Evolutionary conservation across 2,113 vertebrate species (phyloP), one percentile per base, ranked within the genome.

Genomic region (Calcarius ornatus): DNA sequence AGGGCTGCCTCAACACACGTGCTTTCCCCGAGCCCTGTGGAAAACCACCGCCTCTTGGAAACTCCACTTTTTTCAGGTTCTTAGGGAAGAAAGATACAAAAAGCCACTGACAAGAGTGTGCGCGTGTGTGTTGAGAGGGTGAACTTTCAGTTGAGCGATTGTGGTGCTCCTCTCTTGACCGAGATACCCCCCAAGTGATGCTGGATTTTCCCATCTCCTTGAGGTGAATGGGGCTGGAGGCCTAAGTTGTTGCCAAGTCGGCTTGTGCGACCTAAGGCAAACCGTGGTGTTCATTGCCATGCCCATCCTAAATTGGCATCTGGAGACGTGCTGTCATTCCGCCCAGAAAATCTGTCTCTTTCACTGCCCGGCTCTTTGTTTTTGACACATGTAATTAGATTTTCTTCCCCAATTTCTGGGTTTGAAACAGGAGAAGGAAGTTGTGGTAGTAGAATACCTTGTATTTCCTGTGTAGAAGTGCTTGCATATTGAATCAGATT

Each of bases 271-370:
- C 10, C 28, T 15, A 1, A 38, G 8, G 19, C 25, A 42, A 42
- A 19, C 20, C 30, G 11, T 2, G 30, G 10, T 14, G 38, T 13
- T 42, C 3, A 0, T 7, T 35, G 35, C 30, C 28, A 0, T 21
- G 20, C 9, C 8, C 15, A 15, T 77, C 50, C 37, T 33, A 23
- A 70, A 15, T 0, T n/a, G 59, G 11, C 25, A 5, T n/a, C 25
- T 48, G 28, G 22, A 21, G 12, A 24, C 12, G 17, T 31, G 50
- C 28, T 59, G 30, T 40, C 27, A 4, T 15, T 21, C 38, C 11
- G 6, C 12, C 9, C 20, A 6, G 30, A 35, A 80, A 63, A 42
- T 47, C 38, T 33, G 1, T 15, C 3, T 7, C 21, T 50, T 45
- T 56, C 30, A 6, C 35, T 56, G 20, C 5, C 18, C 5, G 17